Evolutionary conservation across 2,797 vertebrate genomes (phyloP).

Genomic region (Echiichthys vipera): DNA sequence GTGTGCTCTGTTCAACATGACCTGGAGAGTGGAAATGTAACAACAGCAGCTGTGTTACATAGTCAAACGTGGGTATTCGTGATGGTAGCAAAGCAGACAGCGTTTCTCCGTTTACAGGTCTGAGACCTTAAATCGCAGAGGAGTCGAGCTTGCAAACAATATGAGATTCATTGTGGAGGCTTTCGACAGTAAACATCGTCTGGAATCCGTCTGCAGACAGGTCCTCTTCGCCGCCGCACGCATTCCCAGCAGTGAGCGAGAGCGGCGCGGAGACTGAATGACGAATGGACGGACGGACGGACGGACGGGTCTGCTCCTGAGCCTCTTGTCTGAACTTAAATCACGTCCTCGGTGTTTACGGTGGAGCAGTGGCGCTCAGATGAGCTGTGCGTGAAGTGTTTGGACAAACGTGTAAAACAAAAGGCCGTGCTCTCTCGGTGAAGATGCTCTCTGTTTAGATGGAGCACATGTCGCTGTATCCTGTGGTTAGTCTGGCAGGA

Average conservation of each 20-base stretch:
- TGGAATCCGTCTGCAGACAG: constrained; percentile 37
- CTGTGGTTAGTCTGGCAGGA: constrained; percentile 11
- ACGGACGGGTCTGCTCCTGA: constrained; percentile 32
- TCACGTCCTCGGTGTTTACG: constrained; percentile 44
- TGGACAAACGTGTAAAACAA: constrained; percentile 60
- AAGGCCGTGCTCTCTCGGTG: neutral
- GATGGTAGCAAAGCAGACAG: neutral
- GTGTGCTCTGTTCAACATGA: neutral
- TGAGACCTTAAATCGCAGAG: neutral
- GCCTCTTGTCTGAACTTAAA: constrained; percentile 19
- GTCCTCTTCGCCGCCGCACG: neutral
- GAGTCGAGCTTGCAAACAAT: constrained; percentile 10
- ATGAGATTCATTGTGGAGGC: neutral
- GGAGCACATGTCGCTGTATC: neutral
- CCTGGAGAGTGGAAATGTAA: constrained; percentile 16
- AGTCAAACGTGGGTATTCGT: neutral
- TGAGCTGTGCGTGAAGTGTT: constrained; percentile 49
- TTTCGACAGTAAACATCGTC: constrained; percentile 20
- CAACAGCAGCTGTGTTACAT: neutral
- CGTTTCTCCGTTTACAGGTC: constrained; percentile 9
- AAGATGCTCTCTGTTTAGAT: neutral
- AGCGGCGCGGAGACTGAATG: neutral
- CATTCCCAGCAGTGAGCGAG: constrained; percentile 30
- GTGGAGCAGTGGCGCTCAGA: constrained; percentile 28
- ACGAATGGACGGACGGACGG: constrained; percentile 10